A percentile compares a stretch with the other conserved stretches of the same genome.
These are phyloP conservation scores for Seladonia tumulorum DNA, from an alignment of 2,888 invertebrate species.

Conservation along the genomic window DNA sequence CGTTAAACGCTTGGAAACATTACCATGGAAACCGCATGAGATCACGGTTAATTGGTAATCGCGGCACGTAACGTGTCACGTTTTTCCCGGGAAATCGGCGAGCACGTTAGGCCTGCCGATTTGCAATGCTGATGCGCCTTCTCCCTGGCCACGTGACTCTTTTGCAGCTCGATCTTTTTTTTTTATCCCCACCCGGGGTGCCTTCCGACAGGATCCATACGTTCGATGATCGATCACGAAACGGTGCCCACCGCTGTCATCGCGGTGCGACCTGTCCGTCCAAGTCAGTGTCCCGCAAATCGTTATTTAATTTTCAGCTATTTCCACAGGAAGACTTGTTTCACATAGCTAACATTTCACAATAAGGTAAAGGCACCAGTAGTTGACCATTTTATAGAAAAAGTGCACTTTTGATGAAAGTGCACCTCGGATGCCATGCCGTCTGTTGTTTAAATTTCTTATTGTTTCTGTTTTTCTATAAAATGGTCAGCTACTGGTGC, in stretches of 20 bases:
- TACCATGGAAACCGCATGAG: conserved; percentile 62
- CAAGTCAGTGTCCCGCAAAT: no score
- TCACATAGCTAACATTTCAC: no score
- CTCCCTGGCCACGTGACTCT: conserved; percentile 40
- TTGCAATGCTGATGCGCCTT: conserved; percentile 60
- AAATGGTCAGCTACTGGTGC: no score
- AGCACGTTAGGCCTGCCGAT: conserved; percentile 44
- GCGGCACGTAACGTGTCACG: conserved; percentile 60
- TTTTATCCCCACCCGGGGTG: neutral
- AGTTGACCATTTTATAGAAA: no score
- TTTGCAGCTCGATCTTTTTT: conserved; percentile 16
- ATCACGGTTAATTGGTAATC: conserved; percentile 65
- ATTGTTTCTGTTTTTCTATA: no score
- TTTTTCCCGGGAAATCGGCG: conserved; percentile 65
- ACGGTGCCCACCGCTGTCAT: conserved; percentile 26
- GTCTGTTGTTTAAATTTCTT: no score
- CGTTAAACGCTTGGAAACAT: conserved; percentile 35
- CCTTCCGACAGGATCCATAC: conserved; percentile 27
- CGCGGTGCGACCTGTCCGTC: neutral
- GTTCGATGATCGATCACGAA: conserved; percentile 55
- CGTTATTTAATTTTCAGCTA: no score
- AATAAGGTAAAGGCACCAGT: no score
- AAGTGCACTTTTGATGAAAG: no score
- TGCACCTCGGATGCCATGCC: no score
- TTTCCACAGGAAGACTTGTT: no score